Evolutionary conservation across 2,888 invertebrate species (phyloP).

Genomic region (Hypercompe scribonia): DNA sequence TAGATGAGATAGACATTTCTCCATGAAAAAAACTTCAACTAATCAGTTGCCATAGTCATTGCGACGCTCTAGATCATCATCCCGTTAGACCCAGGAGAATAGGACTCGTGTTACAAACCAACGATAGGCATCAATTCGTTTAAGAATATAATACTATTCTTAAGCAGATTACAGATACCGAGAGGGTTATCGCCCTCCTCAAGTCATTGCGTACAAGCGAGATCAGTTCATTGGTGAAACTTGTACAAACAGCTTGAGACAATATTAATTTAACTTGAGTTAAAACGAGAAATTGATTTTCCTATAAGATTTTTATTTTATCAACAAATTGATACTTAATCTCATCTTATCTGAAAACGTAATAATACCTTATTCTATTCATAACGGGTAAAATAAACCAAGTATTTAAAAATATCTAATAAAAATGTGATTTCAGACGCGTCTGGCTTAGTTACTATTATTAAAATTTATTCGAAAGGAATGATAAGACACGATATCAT

Average conservation of each 20-base stretch:
- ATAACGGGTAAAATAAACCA: conserved; percentile 49
- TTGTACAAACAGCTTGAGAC: not conserved
- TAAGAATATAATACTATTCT: not conserved
- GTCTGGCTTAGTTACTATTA: conserved; percentile 45
- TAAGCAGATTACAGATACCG: too few species aligned
- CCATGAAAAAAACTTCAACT: not conserved
- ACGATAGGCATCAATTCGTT: not conserved
- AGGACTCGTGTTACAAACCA: not conserved
- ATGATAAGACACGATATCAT: conserved; percentile 61
- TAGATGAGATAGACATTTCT: not conserved
- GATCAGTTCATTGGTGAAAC: not conserved
- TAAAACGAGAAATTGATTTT: not conserved
- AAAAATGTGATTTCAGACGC: conserved; percentile 43
- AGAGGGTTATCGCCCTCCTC: too few species aligned
- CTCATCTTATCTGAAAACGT: conserved; percentile 23
- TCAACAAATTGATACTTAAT: conserved; percentile 34
- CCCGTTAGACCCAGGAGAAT: not conserved
- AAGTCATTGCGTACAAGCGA: not conserved
- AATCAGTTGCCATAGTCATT: not conserved
- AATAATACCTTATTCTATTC: conserved; percentile 42
- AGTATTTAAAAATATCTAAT: conserved; percentile 46
- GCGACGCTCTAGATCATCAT: not conserved
- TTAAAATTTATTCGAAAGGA: conserved; percentile 59
- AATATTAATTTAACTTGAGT: conserved; percentile 13
- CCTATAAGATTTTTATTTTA: conserved; percentile 26